Evolutionary conservation across 2,888 invertebrate species (phyloP).

Genomic region (Cetonia aurata): DNA sequence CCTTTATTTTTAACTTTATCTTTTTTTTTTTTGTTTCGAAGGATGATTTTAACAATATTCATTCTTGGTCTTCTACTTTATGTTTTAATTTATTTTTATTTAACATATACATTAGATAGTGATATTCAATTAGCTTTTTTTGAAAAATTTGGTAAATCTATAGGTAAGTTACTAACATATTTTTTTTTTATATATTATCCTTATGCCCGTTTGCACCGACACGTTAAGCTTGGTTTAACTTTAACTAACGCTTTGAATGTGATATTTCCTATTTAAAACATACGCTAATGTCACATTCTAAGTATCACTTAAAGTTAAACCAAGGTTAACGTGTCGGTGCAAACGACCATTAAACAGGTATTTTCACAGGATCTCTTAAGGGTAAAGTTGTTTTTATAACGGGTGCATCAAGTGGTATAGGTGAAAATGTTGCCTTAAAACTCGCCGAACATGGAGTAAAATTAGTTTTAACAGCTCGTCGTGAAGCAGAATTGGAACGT

Average conservation of each 20-base stretch:
- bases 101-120: constrained; percentile 68
- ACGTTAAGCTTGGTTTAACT: no score
- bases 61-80: constrained; percentile 56
- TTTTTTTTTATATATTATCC: constrained; percentile 1
- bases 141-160: constrained; percentile 69
- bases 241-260: no score
- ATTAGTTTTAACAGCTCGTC: constrained; percentile 76
- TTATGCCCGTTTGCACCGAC: no score
- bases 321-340: no score
- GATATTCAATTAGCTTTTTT: constrained; percentile 70
- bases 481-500: constrained; percentile 71
- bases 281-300: no score
- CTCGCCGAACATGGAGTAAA: constrained; percentile 76
- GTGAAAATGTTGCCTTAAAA: constrained; percentile 77
- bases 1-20: not conserved
- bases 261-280: no score
- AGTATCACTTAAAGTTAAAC: no score
- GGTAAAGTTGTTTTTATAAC: constrained; percentile 85
- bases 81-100: constrained; percentile 65
- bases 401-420: constrained; percentile 87
- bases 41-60: constrained; percentile 33
- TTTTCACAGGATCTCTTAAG: constrained; percentile 54
- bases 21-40: not conserved
- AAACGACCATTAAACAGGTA: not conserved
- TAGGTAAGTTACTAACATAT: constrained; percentile 63